Conservation (phyloP, 2,888 invertebrate species). For the Sphaerophoria taeniata region DNA sequence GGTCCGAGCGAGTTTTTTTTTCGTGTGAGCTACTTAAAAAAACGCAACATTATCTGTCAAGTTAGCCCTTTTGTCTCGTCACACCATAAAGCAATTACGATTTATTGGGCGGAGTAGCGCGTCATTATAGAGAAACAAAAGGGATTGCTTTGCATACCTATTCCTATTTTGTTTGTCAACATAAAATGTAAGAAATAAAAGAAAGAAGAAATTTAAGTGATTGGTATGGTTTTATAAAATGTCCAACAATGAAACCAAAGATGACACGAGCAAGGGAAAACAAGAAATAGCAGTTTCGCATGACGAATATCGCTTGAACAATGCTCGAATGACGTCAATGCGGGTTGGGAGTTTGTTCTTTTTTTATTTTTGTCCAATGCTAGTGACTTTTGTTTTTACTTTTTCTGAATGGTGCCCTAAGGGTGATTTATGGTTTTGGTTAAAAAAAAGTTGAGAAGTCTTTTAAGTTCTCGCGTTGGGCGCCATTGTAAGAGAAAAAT, state of each 20-base stretch:
- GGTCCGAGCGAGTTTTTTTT: too few relatives aligned
- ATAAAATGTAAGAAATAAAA: slow-evolving; percentile 6
- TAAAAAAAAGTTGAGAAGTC: too few relatives aligned
- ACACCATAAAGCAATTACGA: not conserved
- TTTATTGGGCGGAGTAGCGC: not conserved
- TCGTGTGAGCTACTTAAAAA: slow-evolving; percentile 4
- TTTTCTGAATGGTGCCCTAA: not conserved
- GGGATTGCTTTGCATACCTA: slow-evolving; percentile 1
- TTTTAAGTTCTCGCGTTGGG: not conserved
- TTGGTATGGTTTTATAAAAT: slow-evolving; percentile 2
- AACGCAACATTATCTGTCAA: not conserved
- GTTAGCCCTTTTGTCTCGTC: slow-evolving; percentile 13
- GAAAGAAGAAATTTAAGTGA: slow-evolving; percentile 5
- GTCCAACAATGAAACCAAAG: slow-evolving; percentile 26
- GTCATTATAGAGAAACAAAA: slow-evolving; percentile 7
- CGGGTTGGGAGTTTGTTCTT: slow-evolving; percentile 23
- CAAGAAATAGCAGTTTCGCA: slow-evolving; percentile 67
- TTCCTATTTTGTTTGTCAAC: not conserved
- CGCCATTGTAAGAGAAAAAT: too few relatives aligned
- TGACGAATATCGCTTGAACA: slow-evolving; percentile 47
- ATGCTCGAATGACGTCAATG: slow-evolving; percentile 64
- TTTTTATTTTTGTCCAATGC: slow-evolving; percentile 20
- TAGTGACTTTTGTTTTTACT: not conserved
- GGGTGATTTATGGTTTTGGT: not conserved
- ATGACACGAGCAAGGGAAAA: slow-evolving; percentile 49